Evolutionary conservation across 2,113 vertebrate species (phyloP).

Genomic region (Tor tambroides): DNA sequence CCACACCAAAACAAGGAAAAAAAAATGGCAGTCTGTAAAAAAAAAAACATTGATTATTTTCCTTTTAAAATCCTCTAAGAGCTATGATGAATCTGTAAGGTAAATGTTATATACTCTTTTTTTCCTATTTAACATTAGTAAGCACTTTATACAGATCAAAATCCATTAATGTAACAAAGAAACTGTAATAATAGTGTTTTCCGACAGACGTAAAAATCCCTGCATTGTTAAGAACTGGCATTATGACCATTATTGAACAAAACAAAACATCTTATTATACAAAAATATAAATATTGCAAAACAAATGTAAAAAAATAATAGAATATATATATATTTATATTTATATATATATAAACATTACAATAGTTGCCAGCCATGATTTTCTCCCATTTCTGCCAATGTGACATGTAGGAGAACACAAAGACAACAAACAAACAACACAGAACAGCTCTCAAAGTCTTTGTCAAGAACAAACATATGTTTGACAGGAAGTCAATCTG

Average conservation of each 20-base stretch:
- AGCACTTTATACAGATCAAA: constrained; percentile 99
- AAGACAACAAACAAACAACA: constrained; percentile 54
- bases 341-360: constrained; percentile 70
- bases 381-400: constrained; percentile 85
- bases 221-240: constrained; percentile 99
- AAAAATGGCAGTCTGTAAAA: constrained; percentile 88
- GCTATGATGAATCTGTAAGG: constrained; percentile 92
- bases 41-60: constrained; percentile 83
- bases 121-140: constrained; percentile 99
- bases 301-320: constrained; percentile 76
- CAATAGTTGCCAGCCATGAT: constrained; percentile 86
- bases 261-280: constrained; percentile 89
- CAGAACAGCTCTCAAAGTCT: constrained; percentile 72
- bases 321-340: constrained; percentile 80
- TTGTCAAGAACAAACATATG: constrained; percentile 49
- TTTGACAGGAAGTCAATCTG: constrained; percentile 63
- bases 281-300: constrained; percentile 99
- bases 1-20: constrained; percentile 80
- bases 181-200: constrained; percentile 94
- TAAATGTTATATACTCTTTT: constrained; percentile 98
- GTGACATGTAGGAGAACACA: constrained; percentile 81
- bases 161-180: constrained; percentile 86
- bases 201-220: constrained; percentile 98
- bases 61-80: constrained; percentile 93
- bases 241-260: constrained; percentile 89